These are phyloP conservation scores for Apis mellifera DNA, from an alignment of 1,140 invertebrate genomes.

Conservation along the genomic window DNA sequence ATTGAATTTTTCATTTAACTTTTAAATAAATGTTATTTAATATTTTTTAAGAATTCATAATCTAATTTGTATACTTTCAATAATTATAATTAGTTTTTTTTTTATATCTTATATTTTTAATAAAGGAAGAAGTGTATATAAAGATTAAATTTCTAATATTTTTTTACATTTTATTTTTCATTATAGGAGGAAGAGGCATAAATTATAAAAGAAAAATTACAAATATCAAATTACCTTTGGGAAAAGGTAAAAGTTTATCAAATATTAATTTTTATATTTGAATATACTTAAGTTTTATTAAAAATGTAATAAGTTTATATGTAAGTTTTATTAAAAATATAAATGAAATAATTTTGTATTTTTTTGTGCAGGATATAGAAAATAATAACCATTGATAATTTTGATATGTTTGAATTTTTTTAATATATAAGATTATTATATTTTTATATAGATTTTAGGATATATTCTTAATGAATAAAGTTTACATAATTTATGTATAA, in stretches of 20 bases:
- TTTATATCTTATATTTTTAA: no score
- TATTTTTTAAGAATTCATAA: not conserved
- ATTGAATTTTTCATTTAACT: not conserved
- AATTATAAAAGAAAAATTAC: not conserved
- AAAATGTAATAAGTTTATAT: no score
- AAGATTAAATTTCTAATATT: not conserved
- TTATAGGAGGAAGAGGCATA: not conserved
- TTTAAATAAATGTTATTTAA: not conserved
- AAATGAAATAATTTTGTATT: not conserved
- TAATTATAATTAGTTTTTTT: not conserved
- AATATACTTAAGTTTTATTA: not conserved
- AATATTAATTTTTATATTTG: not conserved
- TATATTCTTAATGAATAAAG: not conserved
- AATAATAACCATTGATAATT: not conserved
- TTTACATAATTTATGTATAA: not conserved
- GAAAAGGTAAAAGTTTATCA: not conserved
- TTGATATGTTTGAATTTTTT: not conserved
- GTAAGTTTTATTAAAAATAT: not conserved
- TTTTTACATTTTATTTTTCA: not conserved
- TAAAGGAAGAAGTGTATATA: no score
- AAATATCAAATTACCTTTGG: not conserved
- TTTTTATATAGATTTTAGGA: not conserved
- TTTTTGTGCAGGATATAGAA: not conserved
- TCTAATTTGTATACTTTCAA: not conserved
- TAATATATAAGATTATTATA: not conserved